These are phyloP conservation scores for Pheucticus melanocephalus DNA, from an alignment of 2,113 vertebrate species.

Conservation along the genomic window DNA sequence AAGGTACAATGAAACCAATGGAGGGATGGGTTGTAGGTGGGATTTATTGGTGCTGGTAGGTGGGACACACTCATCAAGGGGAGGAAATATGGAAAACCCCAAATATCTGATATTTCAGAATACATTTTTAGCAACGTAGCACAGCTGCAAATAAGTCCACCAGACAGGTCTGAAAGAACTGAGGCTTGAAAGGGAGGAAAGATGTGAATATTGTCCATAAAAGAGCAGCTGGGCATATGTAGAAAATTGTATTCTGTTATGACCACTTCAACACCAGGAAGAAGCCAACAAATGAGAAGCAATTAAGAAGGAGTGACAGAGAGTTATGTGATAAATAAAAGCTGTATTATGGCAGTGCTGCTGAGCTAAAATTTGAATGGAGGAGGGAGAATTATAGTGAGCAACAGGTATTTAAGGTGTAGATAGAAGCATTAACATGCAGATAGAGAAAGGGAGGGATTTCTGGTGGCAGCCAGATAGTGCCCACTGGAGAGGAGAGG, in stretches of 20 bases:
- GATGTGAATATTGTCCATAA: not conserved
- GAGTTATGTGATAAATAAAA: not conserved
- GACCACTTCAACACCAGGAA: not conserved
- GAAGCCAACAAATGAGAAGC: not conserved
- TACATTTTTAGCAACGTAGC: not conserved
- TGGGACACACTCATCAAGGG: not conserved
- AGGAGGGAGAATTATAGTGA: not conserved
- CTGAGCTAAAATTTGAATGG: not conserved
- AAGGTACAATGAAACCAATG: not conserved
- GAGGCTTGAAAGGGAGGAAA: not conserved
- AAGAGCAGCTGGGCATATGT: not conserved
- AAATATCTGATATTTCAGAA: not conserved
- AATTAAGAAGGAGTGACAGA: not conserved
- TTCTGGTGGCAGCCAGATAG: slow-evolving; percentile 27
- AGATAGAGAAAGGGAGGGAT: not conserved
- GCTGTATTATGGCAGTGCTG: not conserved
- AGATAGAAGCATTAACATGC: not conserved
- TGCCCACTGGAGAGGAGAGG: not conserved
- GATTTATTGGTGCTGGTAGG: not conserved
- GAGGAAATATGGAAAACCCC: not conserved
- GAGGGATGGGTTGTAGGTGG: too few relatives aligned
- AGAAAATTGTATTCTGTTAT: not conserved
- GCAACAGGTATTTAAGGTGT: not conserved
- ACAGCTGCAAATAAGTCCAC: not conserved
- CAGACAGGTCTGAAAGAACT: not conserved